Percentiles rank a stretch among this genome's conserved stretches.
These are phyloP conservation scores for Uropsilus gracilis DNA, from an alignment of 2,113 vertebrate genomes.

Conservation along the genomic window DNA sequence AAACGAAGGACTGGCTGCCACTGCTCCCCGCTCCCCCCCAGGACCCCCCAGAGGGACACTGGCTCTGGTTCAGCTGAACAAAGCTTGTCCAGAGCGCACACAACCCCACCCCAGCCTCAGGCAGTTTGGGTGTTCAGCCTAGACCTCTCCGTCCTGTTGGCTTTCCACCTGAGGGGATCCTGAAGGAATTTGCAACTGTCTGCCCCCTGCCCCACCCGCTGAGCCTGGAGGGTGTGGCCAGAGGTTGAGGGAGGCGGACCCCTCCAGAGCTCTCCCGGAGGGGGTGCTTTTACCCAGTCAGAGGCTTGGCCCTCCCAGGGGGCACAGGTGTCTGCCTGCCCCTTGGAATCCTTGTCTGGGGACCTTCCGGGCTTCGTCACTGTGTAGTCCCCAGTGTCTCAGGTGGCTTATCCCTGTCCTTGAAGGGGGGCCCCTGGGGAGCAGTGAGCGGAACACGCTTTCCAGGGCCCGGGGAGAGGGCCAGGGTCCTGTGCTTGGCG, in stretches of 20 bases:
- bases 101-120: no score
- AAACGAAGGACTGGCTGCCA: not conserved
- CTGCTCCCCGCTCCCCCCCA: fast-evolving
- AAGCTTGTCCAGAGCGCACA: not conserved
- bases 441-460: not conserved
- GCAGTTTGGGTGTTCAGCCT: not conserved
- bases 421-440: not conserved
- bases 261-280: not conserved
- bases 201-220: not conserved
- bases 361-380: not conserved
- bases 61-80: not conserved
- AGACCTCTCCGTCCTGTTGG: not conserved
- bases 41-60: not conserved
- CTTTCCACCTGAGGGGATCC: not conserved
- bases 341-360: not conserved
- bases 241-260: not conserved
- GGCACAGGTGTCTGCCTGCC: fast-evolving
- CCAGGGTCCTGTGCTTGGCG: no score
- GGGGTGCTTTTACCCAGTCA: not conserved
- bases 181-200: not conserved
- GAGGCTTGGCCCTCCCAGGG: no score
- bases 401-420: not conserved
- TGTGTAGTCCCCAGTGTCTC: not conserved
- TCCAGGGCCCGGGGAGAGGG: not conserved
- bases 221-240: no score